A percentile compares a stretch with the other conserved stretches of the same genome.
Evolutionary conservation across 2,888 invertebrate genomes (phyloP).

Genomic region (Hirudinaria manillensis): DNA sequence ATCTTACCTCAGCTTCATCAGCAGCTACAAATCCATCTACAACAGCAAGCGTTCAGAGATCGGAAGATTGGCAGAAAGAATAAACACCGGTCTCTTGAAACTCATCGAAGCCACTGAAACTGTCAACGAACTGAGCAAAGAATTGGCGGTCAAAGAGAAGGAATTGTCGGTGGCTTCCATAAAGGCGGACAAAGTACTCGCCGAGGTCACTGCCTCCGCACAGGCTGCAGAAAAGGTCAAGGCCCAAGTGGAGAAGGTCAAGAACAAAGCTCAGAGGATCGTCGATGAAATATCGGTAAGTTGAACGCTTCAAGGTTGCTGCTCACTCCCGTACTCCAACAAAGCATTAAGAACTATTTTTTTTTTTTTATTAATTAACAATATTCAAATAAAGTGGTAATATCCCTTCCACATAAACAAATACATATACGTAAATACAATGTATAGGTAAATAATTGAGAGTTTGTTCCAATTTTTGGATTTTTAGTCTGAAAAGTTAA

Average conservation of each 20-base stretch:
- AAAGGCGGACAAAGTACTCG: slow-evolving; percentile 66
- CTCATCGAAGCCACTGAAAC: slow-evolving; percentile 56
- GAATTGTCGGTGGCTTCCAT: slow-evolving; percentile 74
- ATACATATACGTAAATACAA: too few relatives aligned
- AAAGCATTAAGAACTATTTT: too few relatives aligned
- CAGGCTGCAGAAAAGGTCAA: slow-evolving; percentile 55
- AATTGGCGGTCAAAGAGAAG: slow-evolving; percentile 75
- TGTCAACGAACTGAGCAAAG: slow-evolving; percentile 71
- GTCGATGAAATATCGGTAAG: slow-evolving; percentile 49
- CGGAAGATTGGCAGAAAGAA: slow-evolving; percentile 70
- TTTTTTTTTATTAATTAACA: too few relatives aligned
- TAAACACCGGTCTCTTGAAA: slow-evolving; percentile 61
- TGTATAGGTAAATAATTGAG: too few relatives aligned
- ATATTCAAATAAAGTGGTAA: too few relatives aligned
- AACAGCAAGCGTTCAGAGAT: slow-evolving; percentile 73
- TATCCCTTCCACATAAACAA: too few relatives aligned
- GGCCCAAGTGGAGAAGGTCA: slow-evolving; percentile 54
- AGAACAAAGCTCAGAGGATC: slow-evolving; percentile 55
- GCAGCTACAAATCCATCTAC: slow-evolving; percentile 74
- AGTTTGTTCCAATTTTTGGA: too few relatives aligned
- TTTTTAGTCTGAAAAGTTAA: too few relatives aligned
- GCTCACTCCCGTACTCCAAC: too few relatives aligned
- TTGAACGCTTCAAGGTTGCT: slow-evolving; percentile 44
- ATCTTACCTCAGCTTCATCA: slow-evolving; percentile 77
- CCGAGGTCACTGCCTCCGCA: slow-evolving; percentile 52